phyloP scores from a whole-genome alignment of 1,140 invertebrate species.

The Heliothis subflexa region DNA sequence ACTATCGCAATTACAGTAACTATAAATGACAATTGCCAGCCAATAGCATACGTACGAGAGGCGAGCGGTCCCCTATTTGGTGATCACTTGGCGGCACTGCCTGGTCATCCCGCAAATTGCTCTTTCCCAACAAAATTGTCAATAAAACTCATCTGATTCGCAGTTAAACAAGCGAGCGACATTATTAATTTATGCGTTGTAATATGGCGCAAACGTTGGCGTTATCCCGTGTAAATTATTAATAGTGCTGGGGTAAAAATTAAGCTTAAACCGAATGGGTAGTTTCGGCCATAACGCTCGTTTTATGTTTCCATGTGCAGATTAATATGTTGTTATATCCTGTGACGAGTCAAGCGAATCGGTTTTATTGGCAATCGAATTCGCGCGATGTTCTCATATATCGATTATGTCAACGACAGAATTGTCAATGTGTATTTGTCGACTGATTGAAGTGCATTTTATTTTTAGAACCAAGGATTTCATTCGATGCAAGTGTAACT shows the following conservation, averaged over 20 bases:
- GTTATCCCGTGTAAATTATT: conserved; percentile 85
- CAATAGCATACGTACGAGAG: conserved; percentile 48
- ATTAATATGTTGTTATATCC: conserved; percentile 74
- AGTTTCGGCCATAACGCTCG: conserved; percentile 81
- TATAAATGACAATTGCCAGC: conserved; percentile 62
- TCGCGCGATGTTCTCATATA: conserved; percentile 34
- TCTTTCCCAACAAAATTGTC: conserved; percentile 86
- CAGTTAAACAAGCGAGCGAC: conserved; percentile 85
- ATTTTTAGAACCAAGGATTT: conserved; percentile 29
- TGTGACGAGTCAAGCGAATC: conserved; percentile 55
- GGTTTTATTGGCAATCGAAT: conserved; percentile 52
- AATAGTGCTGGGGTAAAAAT: conserved; percentile 86
- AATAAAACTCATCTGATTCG: conserved; percentile 86
- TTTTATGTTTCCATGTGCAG: conserved; percentile 81
- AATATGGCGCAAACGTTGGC: conserved; percentile 84
- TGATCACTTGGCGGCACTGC: conserved; percentile 79
- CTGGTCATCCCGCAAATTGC: conserved; percentile 84
- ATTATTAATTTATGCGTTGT: conserved; percentile 86
- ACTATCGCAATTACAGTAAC: conserved; percentile 52
- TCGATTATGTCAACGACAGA: conserved; percentile 22
- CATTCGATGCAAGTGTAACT: neutral
- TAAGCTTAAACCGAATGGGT: conserved; percentile 85
- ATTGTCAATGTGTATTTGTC: conserved; percentile 26
- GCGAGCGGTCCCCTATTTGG: conserved; percentile 71
- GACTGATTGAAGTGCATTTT: conserved; percentile 1